Conservation (phyloP, 2,888 invertebrate species). For the Aphidoletes aphidimyza region DNA sequence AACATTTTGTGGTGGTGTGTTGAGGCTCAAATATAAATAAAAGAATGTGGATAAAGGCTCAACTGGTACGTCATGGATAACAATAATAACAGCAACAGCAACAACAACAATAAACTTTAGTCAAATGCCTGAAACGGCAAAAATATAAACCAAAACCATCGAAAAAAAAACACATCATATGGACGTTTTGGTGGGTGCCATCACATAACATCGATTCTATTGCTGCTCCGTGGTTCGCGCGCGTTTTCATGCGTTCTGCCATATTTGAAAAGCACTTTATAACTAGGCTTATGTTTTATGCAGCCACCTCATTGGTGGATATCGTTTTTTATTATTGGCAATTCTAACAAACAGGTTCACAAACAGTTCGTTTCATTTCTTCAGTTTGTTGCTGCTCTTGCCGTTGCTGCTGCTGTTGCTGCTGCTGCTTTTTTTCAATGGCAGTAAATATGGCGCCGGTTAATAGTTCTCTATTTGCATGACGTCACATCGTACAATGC, state of each 20-base stretch:
- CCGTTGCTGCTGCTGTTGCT: not conserved
- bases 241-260: too few relatives aligned
- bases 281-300: not conserved
- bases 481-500: conserved; percentile 22
- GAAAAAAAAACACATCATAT: not conserved
- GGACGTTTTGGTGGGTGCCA: not conserved
- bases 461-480: conserved; percentile 47
- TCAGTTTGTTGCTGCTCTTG: not conserved
- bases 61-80: not conserved
- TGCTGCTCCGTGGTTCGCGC: too few relatives aligned
- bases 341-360: not conserved
- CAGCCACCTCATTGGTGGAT: not conserved
- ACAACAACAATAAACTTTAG: too few relatives aligned
- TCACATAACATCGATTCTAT: too few relatives aligned
- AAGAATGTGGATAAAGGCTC: not conserved
- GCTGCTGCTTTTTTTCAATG: conserved; percentile 7
- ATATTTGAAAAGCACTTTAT: too few relatives aligned
- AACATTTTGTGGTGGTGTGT: too few relatives aligned
- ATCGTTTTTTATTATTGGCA: not conserved
- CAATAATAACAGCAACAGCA: too few relatives aligned
- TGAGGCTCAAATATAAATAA: too few relatives aligned
- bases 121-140: not conserved
- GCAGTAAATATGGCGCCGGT: conserved; percentile 53
- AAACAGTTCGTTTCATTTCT: not conserved
- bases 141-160: not conserved